Conservation (phyloP, 2,113 vertebrate species). For the Micronisus gabar region DNA sequence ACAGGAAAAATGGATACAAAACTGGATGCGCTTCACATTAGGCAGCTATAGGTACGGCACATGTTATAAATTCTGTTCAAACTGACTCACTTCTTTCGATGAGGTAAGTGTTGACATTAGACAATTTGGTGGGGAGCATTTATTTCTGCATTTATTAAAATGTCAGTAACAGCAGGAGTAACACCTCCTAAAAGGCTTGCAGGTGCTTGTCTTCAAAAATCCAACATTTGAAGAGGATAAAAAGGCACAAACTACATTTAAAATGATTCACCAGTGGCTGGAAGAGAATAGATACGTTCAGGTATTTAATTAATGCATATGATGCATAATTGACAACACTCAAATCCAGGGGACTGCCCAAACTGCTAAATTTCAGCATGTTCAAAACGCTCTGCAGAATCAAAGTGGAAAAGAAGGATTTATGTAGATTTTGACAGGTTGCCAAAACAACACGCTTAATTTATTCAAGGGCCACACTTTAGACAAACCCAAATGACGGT, state of each 20-base stretch:
- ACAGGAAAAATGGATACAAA: constrained; percentile 22
- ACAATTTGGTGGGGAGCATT: constrained; percentile 64
- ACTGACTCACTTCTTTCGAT: constrained; percentile 52
- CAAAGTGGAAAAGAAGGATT: not conserved
- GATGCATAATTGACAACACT: not conserved
- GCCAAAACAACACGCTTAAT: constrained; percentile 13
- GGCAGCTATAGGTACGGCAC: not conserved
- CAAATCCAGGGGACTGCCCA: not conserved
- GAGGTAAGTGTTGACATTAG: constrained; percentile 70
- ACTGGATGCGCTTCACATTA: not conserved
- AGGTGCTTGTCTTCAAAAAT: constrained; percentile 63
- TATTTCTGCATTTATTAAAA: constrained; percentile 74
- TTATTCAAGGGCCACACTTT: constrained; percentile 23
- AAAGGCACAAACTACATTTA: not conserved
- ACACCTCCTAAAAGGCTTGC: constrained; percentile 65
- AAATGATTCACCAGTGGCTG: not conserved
- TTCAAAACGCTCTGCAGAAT: constrained; percentile 12
- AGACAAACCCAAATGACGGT: not conserved
- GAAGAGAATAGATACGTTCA: not conserved
- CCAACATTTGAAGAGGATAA: not conserved
- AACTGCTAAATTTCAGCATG: not conserved
- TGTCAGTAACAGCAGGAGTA: constrained; percentile 50
- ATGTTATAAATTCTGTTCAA: constrained; percentile 39
- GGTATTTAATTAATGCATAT: not conserved
- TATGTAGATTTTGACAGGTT: not conserved